phyloP scores from a whole-genome alignment of 2,888 invertebrate genomes.

The Psococerastis gibbosa region DNA sequence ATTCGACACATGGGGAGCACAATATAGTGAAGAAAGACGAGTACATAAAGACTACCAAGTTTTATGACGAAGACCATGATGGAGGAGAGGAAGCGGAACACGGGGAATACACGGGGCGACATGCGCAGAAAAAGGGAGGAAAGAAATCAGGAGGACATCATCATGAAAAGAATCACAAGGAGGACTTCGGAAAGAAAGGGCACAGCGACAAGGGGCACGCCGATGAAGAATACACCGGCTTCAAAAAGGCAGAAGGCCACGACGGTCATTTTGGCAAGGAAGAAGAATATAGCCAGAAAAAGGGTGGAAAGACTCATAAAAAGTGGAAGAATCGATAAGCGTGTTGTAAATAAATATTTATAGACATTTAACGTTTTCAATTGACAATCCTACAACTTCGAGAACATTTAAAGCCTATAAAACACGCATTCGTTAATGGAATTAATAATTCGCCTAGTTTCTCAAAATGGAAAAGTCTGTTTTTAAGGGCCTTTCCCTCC shows the following conservation, averaged over 20 bases:
- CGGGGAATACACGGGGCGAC: constrained; percentile 56
- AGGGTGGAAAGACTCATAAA: constrained; percentile 49
- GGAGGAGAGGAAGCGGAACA: constrained; percentile 55
- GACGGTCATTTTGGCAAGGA: constrained; percentile 55
- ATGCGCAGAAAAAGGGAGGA: constrained; percentile 47
- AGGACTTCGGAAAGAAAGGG: constrained; percentile 60
- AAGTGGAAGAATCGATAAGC: constrained; percentile 35
- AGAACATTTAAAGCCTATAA: no score
- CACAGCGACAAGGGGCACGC: constrained; percentile 63
- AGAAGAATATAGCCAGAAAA: constrained; percentile 56
- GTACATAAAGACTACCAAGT: constrained; percentile 20
- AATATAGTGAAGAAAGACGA: constrained; percentile 45
- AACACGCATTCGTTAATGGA: no score
- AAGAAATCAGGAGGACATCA: constrained; percentile 62
- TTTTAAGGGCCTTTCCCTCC: no score
- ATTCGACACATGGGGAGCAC: constrained; percentile 55
- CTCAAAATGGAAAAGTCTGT: no score
- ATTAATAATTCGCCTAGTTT: no score
- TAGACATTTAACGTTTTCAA: no score
- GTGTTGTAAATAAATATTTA: no score
- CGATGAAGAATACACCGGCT: constrained; percentile 61
- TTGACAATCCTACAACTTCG: no score
- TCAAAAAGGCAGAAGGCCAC: constrained; percentile 55
- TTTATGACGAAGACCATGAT: constrained; percentile 45
- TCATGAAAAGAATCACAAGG: constrained; percentile 56